Conservation (phyloP, 2,888 invertebrate genomes). For the Rhamnusium bicolor region DNA sequence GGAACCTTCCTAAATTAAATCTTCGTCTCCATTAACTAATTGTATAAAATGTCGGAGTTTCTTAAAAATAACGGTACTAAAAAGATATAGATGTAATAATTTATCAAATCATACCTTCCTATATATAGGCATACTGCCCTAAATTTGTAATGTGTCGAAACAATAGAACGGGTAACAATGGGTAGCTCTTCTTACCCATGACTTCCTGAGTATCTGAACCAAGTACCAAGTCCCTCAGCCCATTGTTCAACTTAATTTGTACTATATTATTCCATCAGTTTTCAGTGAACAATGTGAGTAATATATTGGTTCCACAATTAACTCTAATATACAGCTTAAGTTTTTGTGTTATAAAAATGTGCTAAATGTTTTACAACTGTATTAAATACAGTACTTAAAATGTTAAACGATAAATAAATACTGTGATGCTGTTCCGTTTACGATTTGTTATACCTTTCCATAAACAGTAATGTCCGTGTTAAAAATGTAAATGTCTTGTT, state of each 20-base stretch:
- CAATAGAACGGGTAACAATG: not conserved
- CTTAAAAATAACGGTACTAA: no score
- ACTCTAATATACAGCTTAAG: no score
- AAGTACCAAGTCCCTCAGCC: not conserved
- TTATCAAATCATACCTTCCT: no score
- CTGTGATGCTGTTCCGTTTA: not conserved
- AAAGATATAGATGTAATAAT: no score
- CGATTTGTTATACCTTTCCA: not conserved
- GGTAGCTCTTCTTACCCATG: not conserved
- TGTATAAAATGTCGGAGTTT: no score
- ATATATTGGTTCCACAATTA: not conserved
- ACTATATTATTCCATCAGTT: not conserved
- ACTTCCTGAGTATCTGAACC: not conserved
- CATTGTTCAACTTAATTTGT: not conserved
- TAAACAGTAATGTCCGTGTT: no score
- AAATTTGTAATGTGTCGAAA: not conserved
- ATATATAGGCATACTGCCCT: not conserved
- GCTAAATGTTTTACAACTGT: not conserved
- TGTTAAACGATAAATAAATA: not conserved
- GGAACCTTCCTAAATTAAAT: no score
- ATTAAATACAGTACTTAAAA: not conserved
- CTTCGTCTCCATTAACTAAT: no score
- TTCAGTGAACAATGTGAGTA: not conserved
- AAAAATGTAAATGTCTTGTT: no score
- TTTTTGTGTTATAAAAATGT: not conserved